Evolutionary conservation across 1,140 invertebrate genomes (phyloP), one percentile per base, ranked within the genome.

Genomic region (Lordiphosa stackelbergi): DNA sequence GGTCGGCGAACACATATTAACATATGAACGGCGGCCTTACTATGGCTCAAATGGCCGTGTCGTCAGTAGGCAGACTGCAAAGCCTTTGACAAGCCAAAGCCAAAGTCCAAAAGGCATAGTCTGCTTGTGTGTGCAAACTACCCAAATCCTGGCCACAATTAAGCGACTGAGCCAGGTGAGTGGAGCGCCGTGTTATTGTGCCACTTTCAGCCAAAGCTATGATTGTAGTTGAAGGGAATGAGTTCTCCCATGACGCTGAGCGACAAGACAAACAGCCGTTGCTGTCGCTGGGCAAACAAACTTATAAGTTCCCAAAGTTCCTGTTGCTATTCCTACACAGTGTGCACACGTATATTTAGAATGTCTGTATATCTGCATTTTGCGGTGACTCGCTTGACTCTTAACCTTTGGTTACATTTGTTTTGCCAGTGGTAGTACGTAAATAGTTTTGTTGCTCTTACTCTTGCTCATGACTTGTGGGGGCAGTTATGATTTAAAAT

Each of bases 11-110:
- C 55, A 61, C 52, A 72, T 70, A 81, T 81, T 83, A 83, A 73
- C 77, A 81, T 83, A 81, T 81, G 72, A 83, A 83, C 53, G 78
- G 41, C 45, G 69, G 49, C 72, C 59, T 47, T 69, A 77, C 28
- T 31, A 31, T 31, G 28, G 73, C 43, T 46, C 7, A 46, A 34
- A 46, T 59, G 68, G 49, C 47, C 12, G 46, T 38, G 24, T 19
- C 9, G 38, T 53, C 58, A 73, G 40, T 53, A 60, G 41, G 22
- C 51, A 37, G 61, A 61, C 56, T 69, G 66, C 56, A 60, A 69
- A 62, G 57, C 28, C 51, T 46, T 19, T 41, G 65, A 51, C 51
- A 61, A 54, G 22, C 41, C 54, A 41, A 56, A 43, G 24, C 55
- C 35, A 56, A 38, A 48, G 62, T 49, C 64, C 56, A 45, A 35